Evolutionary conservation across 2,888 invertebrate species (phyloP), one percentile per base, ranked within the genome.

Genomic region (Aspidiotus destructor): DNA sequence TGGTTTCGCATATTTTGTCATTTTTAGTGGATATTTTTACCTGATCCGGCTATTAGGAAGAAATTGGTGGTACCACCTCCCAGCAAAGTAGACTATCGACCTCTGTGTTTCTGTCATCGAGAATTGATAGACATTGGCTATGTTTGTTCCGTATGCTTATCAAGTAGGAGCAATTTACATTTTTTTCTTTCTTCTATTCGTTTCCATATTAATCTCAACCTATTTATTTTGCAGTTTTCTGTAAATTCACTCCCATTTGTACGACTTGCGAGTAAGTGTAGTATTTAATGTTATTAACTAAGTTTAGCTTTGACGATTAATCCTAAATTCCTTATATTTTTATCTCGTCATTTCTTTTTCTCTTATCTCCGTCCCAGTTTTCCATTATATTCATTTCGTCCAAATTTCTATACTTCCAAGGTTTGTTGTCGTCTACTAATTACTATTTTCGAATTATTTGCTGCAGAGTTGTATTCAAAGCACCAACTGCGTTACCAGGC

Each of bases 41-140:
- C 96, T 0, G 91, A 93, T 75, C 86, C 86, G 0, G 83, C 84
- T 44, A 84, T 89, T 72, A 82, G 96, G 9, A 84, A 83, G 60
- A 89, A 91, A 77, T 78, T 97, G 72, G 89, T 93, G 1, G 77
- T 95, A 60, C 96, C 97, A 0, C 92, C 93, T 0, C 85, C 90
- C 0, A 88, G 88, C 0, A 89, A 92, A 73, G 94, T 98, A 7
- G 96, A 97, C 79, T 97, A 97, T 79, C 82, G 97, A 73, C 96
- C 98, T 5, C 95, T 97, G 0, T 98, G 98, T 79, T 98, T 98
- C 81, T 99, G 98, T 76, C 98, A 98, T 77, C 82, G 95, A 28
- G 91, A 92, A 74, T 83, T 98, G 52, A 89, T 98, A 70, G 95
- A 96, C 76, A 88, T 97, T 74, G 98, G 97, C 71, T 97, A 89